Percentiles rank a stretch among this genome's conserved stretches.
Conservation (phyloP, 2,113 vertebrate species). For the Microtus montanus region DNA sequence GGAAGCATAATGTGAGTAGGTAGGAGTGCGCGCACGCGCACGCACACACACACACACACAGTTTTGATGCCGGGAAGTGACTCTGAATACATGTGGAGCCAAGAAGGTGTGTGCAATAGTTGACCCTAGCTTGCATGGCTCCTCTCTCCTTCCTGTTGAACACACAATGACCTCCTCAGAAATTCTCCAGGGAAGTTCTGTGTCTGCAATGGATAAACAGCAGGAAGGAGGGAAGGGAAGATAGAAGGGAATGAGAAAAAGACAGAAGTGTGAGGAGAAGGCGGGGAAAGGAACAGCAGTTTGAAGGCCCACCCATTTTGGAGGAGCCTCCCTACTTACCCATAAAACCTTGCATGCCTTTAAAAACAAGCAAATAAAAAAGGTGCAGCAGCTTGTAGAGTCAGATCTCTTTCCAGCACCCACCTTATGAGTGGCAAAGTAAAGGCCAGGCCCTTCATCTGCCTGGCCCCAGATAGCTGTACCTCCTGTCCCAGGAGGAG, state of each 20-base stretch:
- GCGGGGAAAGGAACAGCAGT: background rate
- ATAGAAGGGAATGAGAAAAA: background rate
- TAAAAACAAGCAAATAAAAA: background rate
- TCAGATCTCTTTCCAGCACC: background rate
- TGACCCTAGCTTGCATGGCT: background rate
- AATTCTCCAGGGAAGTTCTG: background rate
- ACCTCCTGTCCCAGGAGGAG: background rate
- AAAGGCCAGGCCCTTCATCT: background rate
- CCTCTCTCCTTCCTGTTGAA: background rate
- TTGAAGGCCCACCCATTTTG: background rate
- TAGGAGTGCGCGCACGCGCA: background rate
- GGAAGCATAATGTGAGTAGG: background rate
- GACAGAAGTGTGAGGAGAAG: background rate
- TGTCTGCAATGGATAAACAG: background rate
- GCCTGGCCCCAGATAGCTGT: background rate
- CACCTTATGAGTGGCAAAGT: background rate
- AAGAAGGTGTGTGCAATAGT: background rate
- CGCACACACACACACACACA: too few relatives aligned
- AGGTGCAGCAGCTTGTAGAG: background rate
- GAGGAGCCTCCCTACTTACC: background rate
- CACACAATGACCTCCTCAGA: background rate
- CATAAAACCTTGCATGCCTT: background rate
- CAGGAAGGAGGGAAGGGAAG: background rate
- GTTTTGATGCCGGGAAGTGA: background rate
- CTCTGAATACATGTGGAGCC: slow-evolving; percentile 43